Conservation (phyloP, 2,888 invertebrate species). For the Copidosoma aretas region DNA sequence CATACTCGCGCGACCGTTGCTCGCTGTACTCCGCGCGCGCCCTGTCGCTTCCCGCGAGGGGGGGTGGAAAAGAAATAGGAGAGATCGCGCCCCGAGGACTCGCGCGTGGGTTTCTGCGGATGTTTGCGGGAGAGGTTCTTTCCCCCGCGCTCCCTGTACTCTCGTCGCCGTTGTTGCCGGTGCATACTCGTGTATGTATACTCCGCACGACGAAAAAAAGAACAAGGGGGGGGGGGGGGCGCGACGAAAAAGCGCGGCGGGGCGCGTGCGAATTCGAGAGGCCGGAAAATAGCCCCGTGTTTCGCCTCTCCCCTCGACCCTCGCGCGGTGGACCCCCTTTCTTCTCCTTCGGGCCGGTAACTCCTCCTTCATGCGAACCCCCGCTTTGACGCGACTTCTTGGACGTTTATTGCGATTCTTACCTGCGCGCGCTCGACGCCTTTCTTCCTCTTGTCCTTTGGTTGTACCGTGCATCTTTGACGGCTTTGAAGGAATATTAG, state of each 20-base stretch:
- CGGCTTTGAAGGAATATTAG: background rate
- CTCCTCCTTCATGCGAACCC: background rate
- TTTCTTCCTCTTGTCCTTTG: background rate
- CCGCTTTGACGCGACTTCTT: constrained; percentile 5
- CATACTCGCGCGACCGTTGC: too few species aligned
- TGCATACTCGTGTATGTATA: too few species aligned
- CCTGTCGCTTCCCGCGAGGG: too few species aligned
- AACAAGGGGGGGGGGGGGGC: background rate
- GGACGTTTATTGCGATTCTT: background rate
- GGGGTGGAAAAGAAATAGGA: background rate
- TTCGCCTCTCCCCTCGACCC: background rate
- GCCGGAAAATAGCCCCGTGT: constrained; percentile 26
- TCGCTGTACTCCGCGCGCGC: too few species aligned
- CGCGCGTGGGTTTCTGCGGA: constrained; percentile 20
- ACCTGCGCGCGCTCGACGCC: background rate
- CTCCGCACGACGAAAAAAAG: too few species aligned
- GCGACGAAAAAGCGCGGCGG: constrained; percentile 17
- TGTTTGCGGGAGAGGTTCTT: constrained; percentile 21
- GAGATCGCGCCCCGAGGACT: constrained; percentile 8
- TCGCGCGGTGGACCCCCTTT: constrained; percentile 11
- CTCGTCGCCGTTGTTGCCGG: background rate
- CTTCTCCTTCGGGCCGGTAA: constrained; percentile 1
- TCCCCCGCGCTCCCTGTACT: too few species aligned
- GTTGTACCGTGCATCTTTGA: background rate
- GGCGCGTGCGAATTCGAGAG: constrained; percentile 17